phyloP scores from a whole-genome alignment of 2,797 vertebrate genomes.

The Tokudaia tokunoshimensis region DNA sequence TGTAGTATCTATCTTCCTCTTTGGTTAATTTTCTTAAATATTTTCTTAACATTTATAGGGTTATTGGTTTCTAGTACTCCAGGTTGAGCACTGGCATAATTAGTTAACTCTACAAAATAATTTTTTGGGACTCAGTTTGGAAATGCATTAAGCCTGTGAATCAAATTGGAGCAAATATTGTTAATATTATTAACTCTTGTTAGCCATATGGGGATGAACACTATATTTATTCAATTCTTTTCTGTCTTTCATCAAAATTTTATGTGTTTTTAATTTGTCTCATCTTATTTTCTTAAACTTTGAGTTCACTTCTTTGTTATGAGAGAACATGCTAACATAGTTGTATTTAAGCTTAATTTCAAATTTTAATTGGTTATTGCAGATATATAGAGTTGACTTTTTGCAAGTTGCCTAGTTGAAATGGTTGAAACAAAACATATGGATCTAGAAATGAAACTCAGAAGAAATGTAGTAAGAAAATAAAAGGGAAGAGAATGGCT shows the following conservation, averaged over 20 bases:
- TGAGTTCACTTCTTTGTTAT: background rate
- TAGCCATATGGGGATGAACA: background rate
- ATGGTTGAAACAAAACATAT: background rate
- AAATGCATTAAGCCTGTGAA: background rate
- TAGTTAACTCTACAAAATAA: background rate
- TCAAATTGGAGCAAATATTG: background rate
- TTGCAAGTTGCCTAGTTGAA: background rate
- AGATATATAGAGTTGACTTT: background rate
- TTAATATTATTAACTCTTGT: background rate
- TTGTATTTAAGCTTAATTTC: background rate
- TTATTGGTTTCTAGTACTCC: background rate
- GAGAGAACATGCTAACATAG: background rate
- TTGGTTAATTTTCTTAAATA: background rate
- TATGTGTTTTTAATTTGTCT: background rate
- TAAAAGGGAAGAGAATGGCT: constrained; percentile 26
- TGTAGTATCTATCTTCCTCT: background rate
- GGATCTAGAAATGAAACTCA: background rate
- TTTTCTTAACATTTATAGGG: background rate
- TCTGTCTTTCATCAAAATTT: background rate
- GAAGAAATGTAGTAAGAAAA: constrained; percentile 15
- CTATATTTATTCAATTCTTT: background rate
- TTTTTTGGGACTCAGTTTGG: background rate
- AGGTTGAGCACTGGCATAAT: background rate
- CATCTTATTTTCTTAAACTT: background rate
- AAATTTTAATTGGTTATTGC: background rate